Evolutionary conservation across 2,888 invertebrate species (phyloP), one percentile per base, ranked within the genome.

Genomic region (Venusia cambrica): DNA sequence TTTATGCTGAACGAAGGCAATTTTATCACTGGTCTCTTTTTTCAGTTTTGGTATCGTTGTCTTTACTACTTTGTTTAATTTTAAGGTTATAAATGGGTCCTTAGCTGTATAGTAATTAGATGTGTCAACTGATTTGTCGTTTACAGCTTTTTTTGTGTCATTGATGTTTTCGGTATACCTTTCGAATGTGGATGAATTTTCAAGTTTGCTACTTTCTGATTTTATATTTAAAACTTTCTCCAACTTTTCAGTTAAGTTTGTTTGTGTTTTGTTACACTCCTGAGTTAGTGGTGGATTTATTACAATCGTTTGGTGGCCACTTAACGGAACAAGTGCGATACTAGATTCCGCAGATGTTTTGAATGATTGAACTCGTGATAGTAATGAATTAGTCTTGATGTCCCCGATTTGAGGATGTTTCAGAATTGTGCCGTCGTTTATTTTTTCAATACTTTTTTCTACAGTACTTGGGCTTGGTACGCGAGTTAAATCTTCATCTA

Each of bases 231-330:
- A 16, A 37, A 46, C 36, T 11, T 28, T 2, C 39, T 61, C 58
- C 24, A 41, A 33, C 6, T 12, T n/a, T 20, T 4, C 16, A 22
- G 39, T 38, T 29, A 31, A 15, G 9, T 18, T 33, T 4, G 37
- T 11, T 5, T 16, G 34, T 24, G 45, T 50, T 24, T 51, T 54
- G 16, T 51, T 53, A 19, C 35, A 48, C 29, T 64, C 61, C 54
- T 75, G 73, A 15, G 57, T 61, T 13, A 84, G 47, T 5, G 87
- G 87, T 41, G 87, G 85, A 62, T 87, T 73, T 35, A 87, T 80
- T 11, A 88, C 78, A 49, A 88, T 81, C n/a, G 88, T 88, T 71
- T 88, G 88, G 57, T 88, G 87, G 24, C 88, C 87, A 50, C 88
- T 88, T 40, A 88, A 57, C 21, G 88, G 88, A 18, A 88, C 71